These are phyloP conservation scores for Diprion similis DNA, from an alignment of 1,140 invertebrate species.

Conservation along the genomic window DNA sequence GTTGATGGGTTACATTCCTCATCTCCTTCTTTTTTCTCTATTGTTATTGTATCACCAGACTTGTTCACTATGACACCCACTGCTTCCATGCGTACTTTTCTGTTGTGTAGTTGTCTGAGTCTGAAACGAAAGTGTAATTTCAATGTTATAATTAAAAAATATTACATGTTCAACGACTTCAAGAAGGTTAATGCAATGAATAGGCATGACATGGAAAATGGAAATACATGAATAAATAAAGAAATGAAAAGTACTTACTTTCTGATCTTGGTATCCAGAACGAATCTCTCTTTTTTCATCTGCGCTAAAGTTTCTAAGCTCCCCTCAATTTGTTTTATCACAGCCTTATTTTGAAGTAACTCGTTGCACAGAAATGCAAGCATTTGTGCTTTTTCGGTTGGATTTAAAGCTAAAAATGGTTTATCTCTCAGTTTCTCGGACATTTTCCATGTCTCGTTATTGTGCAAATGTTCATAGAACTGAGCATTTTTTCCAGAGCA, in stretches of 20 bases:
- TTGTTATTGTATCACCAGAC: constrained; percentile 55
- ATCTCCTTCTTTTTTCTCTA: constrained; percentile 57
- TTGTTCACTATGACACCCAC: constrained; percentile 64
- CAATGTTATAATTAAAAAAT: background rate
- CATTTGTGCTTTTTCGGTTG: constrained; percentile 86
- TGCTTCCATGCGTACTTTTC: constrained; percentile 77
- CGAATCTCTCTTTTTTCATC: constrained; percentile 79
- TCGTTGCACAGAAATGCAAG: constrained; percentile 93
- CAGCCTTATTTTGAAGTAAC: constrained; percentile 88
- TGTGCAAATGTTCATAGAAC: constrained; percentile 79
- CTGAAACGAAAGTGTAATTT: constrained; percentile 50
- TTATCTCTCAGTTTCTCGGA: constrained; percentile 79
- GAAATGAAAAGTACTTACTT: constrained; percentile 70
- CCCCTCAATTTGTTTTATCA: constrained; percentile 80
- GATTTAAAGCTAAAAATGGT: constrained; percentile 85
- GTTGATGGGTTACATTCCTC: constrained; percentile 46
- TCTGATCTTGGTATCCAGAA: constrained; percentile 86
- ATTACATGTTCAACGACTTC: no score
- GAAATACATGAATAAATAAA: background rate
- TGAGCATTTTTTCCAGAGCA: constrained; percentile 75
- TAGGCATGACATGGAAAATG: background rate
- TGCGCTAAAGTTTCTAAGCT: constrained; percentile 79
- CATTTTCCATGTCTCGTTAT: constrained; percentile 77
- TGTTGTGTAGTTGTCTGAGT: constrained; percentile 75
- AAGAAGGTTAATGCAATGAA: no score